These are phyloP conservation scores for Prunella fulvescens DNA, from an alignment of 2,113 vertebrate genomes.

Conservation along the genomic window DNA sequence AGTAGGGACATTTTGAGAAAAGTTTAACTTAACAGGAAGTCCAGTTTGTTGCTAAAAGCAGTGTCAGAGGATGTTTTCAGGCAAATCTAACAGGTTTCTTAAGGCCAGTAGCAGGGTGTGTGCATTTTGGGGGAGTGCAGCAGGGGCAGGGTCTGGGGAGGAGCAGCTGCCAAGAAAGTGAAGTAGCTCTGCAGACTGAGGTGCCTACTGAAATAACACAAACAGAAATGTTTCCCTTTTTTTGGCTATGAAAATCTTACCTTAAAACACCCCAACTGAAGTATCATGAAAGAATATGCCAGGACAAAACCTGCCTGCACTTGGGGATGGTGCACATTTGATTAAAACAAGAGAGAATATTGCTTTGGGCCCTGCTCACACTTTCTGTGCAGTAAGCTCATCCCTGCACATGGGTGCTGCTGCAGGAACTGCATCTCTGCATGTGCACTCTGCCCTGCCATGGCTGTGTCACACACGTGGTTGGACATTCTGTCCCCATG, in stretches of 20 bases:
- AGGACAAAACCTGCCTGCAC: not conserved
- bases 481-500: accelerated
- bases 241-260: not conserved
- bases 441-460: accelerated
- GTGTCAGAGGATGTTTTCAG: not conserved
- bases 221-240: accelerated
- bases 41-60: not conserved
- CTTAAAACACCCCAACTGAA: not conserved
- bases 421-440: not conserved
- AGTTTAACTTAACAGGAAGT: not conserved
- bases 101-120: not conserved
- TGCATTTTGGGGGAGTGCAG: accelerated
- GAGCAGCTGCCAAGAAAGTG: not conserved
- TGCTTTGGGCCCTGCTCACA: not conserved
- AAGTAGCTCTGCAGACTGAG: not conserved
- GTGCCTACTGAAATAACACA: not conserved
- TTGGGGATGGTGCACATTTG: not conserved
- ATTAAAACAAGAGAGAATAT: not conserved
- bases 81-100: not conserved
- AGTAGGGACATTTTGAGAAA: not conserved
- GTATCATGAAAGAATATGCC: not conserved
- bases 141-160: not conserved
- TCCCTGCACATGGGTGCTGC: not conserved
- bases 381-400: not conserved
- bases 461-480: not conserved